Evolutionary conservation across 2,888 invertebrate genomes (phyloP).

Genomic region (Parascotia fuliginaria): DNA sequence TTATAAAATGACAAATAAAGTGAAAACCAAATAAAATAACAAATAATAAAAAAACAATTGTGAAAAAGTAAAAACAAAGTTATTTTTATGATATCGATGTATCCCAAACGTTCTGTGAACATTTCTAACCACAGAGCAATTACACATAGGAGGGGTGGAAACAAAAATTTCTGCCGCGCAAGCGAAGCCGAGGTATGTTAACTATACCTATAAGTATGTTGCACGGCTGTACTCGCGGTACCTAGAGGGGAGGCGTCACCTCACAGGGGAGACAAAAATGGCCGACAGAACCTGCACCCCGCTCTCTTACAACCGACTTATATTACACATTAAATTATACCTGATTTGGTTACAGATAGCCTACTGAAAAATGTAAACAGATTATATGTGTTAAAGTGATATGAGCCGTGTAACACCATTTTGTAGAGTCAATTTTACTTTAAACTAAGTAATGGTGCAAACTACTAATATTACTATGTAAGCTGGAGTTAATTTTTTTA

Average conservation of each 20-base stretch:
- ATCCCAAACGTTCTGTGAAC: slow-evolving; percentile 1
- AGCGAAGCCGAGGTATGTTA: slow-evolving; percentile 14
- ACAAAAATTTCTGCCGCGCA: slow-evolving; percentile 17
- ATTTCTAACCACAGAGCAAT: slow-evolving; percentile 4
- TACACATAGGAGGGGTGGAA: slow-evolving; percentile 1
- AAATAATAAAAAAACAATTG: no score
- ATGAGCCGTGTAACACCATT: neutral
- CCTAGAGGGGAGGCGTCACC: slow-evolving; percentile 46
- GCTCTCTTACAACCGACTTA: slow-evolving; percentile 39
- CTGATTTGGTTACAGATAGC: slow-evolving; percentile 18
- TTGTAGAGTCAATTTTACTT: neutral
- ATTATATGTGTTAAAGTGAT: neutral
- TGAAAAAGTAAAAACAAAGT: neutral
- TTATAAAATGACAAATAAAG: no score
- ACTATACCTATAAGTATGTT: slow-evolving; percentile 28
- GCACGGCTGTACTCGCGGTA: slow-evolving; percentile 33
- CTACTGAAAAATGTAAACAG: neutral
- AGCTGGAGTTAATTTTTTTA: no score
- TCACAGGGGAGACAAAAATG: slow-evolving; percentile 78
- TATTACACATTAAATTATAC: slow-evolving; percentile 37
- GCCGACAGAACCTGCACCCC: slow-evolving; percentile 62
- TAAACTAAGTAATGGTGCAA: no score
- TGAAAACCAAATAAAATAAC: no score
- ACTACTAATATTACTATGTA: no score
- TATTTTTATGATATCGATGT: neutral